Evolutionary conservation across 2,888 invertebrate species (phyloP).

Genomic region (Mythimna vitellina): DNA sequence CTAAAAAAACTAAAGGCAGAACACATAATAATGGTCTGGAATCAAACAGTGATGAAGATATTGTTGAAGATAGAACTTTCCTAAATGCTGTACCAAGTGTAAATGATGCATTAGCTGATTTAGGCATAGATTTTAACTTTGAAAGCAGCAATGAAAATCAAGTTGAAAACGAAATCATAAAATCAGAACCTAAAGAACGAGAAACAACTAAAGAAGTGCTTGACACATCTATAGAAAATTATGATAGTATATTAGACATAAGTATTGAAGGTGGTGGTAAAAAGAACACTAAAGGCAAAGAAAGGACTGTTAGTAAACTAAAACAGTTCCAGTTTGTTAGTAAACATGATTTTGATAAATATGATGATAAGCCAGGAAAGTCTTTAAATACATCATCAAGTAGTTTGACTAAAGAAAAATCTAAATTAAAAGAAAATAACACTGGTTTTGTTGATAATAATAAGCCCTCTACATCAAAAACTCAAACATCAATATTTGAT

Average conservation of each 20-base stretch:
- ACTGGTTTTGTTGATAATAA: neutral
- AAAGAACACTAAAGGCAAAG: slow-evolving; percentile 39
- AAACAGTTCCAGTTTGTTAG: slow-evolving; percentile 81
- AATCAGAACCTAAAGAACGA: slow-evolving; percentile 34
- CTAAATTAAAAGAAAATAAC: slow-evolving; percentile 18
- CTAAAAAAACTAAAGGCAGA: slow-evolving; percentile 66
- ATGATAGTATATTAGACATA: slow-evolving; percentile 43
- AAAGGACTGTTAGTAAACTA: slow-evolving; percentile 73
- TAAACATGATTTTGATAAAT: slow-evolving; percentile 79
- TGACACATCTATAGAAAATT: slow-evolving; percentile 46
- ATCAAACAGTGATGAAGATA: slow-evolving; percentile 67
- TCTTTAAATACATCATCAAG: slow-evolving; percentile 21
- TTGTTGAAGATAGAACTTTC: slow-evolving; percentile 65
- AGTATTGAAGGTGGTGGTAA: slow-evolving; percentile 28
- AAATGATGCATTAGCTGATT: slow-evolving; percentile 82
- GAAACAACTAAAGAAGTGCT: slow-evolving; percentile 19
- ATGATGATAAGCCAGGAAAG: slow-evolving; percentile 70
- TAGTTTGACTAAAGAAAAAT: slow-evolving; percentile 2
- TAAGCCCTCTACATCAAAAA: slow-evolving; percentile 47
- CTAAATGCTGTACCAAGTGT: slow-evolving; percentile 87
- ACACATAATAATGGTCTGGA: slow-evolving; percentile 31
- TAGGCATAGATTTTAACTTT: slow-evolving; percentile 80
- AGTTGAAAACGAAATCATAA: slow-evolving; percentile 31
- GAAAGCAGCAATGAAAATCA: slow-evolving; percentile 41
- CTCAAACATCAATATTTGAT: slow-evolving; percentile 49